Base-by-base conservation (phyloP, 2,113 vertebrate species). In the Corvus hawaiiensis region DNA sequence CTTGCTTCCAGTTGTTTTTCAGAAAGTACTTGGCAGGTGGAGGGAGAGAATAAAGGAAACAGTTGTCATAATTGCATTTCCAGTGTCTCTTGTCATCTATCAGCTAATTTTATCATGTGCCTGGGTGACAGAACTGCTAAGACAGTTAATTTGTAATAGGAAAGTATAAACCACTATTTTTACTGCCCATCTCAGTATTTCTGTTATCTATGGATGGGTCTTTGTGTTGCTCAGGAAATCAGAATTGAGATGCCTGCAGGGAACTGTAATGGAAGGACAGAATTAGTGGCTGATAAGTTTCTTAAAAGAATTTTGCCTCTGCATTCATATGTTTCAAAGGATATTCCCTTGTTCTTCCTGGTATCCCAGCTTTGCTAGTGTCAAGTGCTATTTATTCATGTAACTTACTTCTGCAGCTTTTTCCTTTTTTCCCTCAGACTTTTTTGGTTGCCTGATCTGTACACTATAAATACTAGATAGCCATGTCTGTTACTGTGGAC, bases 341-440 rank as follows among this genome's bases (percentile, higher is more conserved):
- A 17, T 75, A 39, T 75, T 15, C 9, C 24, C 19, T 68, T 81
- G 23, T 58, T 91, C n/a, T 74, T 89, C 26, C 15, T 63, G 30
- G 26, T 46, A 30, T 64, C 44, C 3, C 46, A 48, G 26, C 23
- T 80, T 76, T 56, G 33, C 21, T 84, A 35, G 18, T 76, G 84
- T 80, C 19, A 67, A 76, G 44, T 80, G 27, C 23, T 94, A 2
- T 16, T 83, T 83, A 74, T 80, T 84, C 5, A 5, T 81, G 12
- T 49, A 64, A 37, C 19, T 54, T 71, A 35, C 10, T 63, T 39
- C 28, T 66, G 37, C 43, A 63, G 4, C 8, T 12, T 64, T 16
- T 8, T 5, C 4, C 6, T 3, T 32, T 9, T 55, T 12, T 2
- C 3, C 3, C 15, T 4, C 5, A 18, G 4, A 8, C 21, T 41